Base-by-base conservation (phyloP, 2,888 invertebrate species). In the Hetaerina titia region DNA sequence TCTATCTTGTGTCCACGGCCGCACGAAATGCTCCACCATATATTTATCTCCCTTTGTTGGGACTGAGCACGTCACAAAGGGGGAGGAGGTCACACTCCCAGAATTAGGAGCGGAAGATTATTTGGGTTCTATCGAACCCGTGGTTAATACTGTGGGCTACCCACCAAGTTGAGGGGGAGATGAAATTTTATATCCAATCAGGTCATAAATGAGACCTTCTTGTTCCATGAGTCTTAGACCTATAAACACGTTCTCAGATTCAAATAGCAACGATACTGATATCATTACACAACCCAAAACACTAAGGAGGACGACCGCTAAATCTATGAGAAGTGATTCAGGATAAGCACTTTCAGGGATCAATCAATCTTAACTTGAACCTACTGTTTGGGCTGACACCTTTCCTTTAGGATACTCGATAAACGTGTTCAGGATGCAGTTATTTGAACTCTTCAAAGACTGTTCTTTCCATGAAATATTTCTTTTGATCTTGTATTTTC, bases 1-100 rank as follows among this genome's bases (percentile, higher is more conserved):
- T 81, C 25, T 15, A 81, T 31, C 31, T 25, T 11, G 81, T 81
- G 25, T 31, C 22, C 15, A 31, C 81, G 81, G 81, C 15, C 31
- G 81, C 25, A 81, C 81, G 31, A 31, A 81, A 22, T 31, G 81
- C n/a, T 31, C 81, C 81, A 81, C 9, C 81, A 11, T 81, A 11
- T 81, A 81, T 81, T 81, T 81, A 81, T 81, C 81, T 81, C 81
- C 25, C 81, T 81, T 81, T 81, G 81, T 81, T 25, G 81, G 81
- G 81, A 81, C 81, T n/a, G 31, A 11, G 81, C 81, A 81, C 81
- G 81, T 31, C 31, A 81, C 25, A 31, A n/a, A 31, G 81, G 11
- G 81, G 81, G 9, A 13, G 25, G 31, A 13, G 13, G 81, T 81
- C 81, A 22, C 81, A 9, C 81, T 81, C 81, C 9, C 31, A n/a